phyloP scores from a whole-genome alignment of 2,888 invertebrate species.

The Plagodis pulveraria region DNA sequence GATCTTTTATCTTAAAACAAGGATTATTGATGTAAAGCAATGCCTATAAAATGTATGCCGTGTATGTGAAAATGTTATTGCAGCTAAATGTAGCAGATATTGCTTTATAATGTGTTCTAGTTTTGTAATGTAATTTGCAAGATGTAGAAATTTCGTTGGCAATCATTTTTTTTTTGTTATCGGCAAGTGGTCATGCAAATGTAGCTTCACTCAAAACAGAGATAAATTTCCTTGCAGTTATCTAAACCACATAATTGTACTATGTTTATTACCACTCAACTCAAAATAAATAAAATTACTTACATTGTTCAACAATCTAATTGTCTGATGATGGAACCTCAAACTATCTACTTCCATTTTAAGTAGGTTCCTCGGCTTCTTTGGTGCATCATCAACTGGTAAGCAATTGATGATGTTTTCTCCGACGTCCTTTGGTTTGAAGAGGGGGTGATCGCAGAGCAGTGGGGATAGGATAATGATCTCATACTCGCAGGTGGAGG shows the following conservation, averaged over 20 bases:
- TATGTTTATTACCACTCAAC: conserved; percentile 3
- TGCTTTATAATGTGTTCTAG: no score
- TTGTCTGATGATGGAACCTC: conserved; percentile 87
- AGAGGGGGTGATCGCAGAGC: conserved; percentile 95
- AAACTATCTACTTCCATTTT: conserved; percentile 90
- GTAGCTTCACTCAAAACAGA: no score
- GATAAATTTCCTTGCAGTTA: neutral
- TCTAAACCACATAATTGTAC: conserved; percentile 3
- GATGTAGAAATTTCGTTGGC: no score
- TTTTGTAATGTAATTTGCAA: no score
- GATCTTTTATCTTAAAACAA: no score
- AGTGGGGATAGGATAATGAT: conserved; percentile 93
- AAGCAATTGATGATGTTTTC: conserved; percentile 91
- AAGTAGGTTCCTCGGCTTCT: conserved; percentile 89
- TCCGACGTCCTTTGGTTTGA: conserved; percentile 90
- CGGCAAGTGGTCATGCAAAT: no score
- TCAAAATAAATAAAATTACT: conserved; percentile 40
- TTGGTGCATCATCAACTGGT: conserved; percentile 87
- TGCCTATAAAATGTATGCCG: no score
- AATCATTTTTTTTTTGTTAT: no score
- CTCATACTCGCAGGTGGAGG: conserved; percentile 97
- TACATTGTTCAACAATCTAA: conserved; percentile 63
- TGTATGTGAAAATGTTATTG: no score
- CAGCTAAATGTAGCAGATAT: no score
- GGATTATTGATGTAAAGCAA: no score